These are phyloP conservation scores for Nomada ferruginata DNA, from an alignment of 2,888 invertebrate species.

Conservation along the genomic window DNA sequence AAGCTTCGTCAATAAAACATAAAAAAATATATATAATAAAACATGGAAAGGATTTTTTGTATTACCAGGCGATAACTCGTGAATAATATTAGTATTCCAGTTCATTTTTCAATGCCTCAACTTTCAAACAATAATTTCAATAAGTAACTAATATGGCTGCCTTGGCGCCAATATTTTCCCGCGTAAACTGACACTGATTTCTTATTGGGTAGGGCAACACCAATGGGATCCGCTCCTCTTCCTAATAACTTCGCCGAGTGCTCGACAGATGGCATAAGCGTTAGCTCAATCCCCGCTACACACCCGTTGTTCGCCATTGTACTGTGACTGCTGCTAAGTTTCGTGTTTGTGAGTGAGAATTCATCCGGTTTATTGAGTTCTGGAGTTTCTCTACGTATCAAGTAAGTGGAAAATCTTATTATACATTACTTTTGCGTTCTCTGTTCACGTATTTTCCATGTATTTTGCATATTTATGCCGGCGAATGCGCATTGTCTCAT, in stretches of 20 bases:
- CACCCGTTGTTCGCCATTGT: constrained; percentile 80
- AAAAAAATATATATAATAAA: background rate
- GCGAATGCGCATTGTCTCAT: constrained; percentile 12
- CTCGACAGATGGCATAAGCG: constrained; percentile 71
- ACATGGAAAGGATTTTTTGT: background rate
- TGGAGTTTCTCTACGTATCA: constrained; percentile 46
- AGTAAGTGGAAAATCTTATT: constrained; percentile 65
- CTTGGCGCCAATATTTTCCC: constrained; percentile 55
- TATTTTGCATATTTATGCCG: constrained; percentile 1
- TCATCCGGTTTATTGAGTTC: constrained; percentile 70
- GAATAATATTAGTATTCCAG: background rate
- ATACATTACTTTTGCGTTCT: background rate
- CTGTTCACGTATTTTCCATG: background rate
- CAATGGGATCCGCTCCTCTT: constrained; percentile 44
- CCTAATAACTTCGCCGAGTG: constrained; percentile 1
- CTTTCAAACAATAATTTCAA: background rate
- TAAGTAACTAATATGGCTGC: constrained; percentile 44
- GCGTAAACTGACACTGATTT: constrained; percentile 54
- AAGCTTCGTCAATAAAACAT: background rate
- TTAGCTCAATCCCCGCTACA: constrained; percentile 66
- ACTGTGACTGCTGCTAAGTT: constrained; percentile 76
- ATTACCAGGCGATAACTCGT: background rate
- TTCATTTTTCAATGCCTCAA: background rate
- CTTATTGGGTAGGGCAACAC: constrained; percentile 53
- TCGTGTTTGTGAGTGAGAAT: constrained; percentile 77